Base-by-base conservation (phyloP, 2,113 vertebrate species). In the Crypturellus undulatus region DNA sequence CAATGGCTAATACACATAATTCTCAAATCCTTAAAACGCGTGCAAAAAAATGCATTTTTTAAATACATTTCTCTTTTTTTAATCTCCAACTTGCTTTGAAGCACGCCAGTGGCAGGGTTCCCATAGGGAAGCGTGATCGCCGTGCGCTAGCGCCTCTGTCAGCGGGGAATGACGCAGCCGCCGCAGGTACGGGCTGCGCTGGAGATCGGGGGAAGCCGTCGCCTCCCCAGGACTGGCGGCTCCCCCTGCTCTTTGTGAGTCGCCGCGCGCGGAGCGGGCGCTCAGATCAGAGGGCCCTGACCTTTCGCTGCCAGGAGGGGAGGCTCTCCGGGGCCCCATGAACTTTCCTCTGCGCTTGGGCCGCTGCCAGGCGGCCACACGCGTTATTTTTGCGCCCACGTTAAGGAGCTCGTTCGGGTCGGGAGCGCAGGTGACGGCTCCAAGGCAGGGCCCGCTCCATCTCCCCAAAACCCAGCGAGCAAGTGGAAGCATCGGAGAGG, bases 281-380 rank as follows among this genome's bases (percentile, higher is more conserved):
- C 52, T 56, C 34, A 1, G 0, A 38, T 81, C 34, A 36, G 69
- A 9, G 7, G 10, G 34, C n/a, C 34, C 15, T 85, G 92, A 89
- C 94, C 86, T 93, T 92, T 82, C 12, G 70, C n/a, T 72, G 84
- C 43, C 40, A 81, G 80, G 2, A 42, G 47, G 34, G 80, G 2
- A 42, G 47, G 34, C 93, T 8, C 73, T 79, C 47, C 10, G 25
- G 10, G 24, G 72, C 72, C 72, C 32, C 28, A 3, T 25, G 63
- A 92, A 82, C 89, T 91, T 84, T 78, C 75, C 79, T 68, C 36
- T 34, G 52, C 0, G 0, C 43, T 24, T 77, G 93, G 59, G 62
- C 70, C 77, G 6, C 87, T 60, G 93, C 95, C 94, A 90, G 51
- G 75, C 24, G 40, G 89, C 89, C 91, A 79, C 70, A 69, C 58